These are phyloP conservation scores for Anoplopoma fimbria DNA, from an alignment of 2,113 vertebrate genomes.

Conservation along the genomic window DNA sequence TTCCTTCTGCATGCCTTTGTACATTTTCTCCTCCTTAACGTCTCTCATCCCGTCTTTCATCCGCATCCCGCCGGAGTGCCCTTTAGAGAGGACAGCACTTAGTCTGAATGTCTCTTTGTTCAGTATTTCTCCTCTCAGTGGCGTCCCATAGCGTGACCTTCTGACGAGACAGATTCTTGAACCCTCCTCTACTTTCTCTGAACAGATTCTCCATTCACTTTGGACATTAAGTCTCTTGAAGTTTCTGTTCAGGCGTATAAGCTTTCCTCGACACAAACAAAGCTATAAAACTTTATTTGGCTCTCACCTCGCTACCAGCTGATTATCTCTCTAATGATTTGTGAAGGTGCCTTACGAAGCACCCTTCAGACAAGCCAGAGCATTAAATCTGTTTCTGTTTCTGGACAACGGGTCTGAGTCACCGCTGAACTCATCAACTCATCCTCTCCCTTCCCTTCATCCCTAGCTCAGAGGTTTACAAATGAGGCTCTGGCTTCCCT, in stretches of 20 bases:
- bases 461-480: neutral
- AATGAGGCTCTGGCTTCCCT: no score
- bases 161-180: constrained; percentile 34
- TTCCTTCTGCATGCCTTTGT: no score
- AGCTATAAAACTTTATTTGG: neutral
- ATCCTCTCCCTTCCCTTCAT: neutral
- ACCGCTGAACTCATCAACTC: neutral
- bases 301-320: neutral
- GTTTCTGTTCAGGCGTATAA: neutral
- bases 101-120: constrained; percentile 25
- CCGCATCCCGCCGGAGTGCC: neutral
- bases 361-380: neutral
- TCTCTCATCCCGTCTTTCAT: neutral
- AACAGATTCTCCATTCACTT: neutral
- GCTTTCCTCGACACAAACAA: neutral
- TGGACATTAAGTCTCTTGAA: neutral
- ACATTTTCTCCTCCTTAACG: no score
- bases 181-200: neutral
- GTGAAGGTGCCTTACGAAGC: neutral
- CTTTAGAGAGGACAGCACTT: neutral
- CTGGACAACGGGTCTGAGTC: constrained; percentile 17
- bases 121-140: neutral
- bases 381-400: constrained; percentile 9
- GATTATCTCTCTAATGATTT: neutral
- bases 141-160: constrained; percentile 18